Evolutionary conservation across 2,113 vertebrate species (phyloP).

Genomic region (Daboia siamensis): DNA sequence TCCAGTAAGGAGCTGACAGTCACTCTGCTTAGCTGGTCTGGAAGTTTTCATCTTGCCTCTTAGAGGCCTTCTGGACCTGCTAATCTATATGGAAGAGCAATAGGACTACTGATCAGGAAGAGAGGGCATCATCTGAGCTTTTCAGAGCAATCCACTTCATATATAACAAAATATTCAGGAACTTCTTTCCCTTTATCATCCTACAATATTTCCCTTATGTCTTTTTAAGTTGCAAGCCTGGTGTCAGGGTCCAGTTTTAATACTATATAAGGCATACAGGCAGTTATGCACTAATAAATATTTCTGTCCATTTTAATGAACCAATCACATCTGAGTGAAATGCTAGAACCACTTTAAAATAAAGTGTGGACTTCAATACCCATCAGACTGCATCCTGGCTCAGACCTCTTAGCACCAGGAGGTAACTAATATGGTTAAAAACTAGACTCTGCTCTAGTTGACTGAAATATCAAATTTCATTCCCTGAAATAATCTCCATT

Average conservation of each 20-base stretch:
- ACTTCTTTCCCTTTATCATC: background rate
- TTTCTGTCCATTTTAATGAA: background rate
- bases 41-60: background rate
- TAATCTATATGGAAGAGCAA: background rate
- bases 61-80: background rate
- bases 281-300: background rate
- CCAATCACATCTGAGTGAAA: background rate
- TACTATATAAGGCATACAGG: background rate
- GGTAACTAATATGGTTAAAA: conserved; percentile 9
- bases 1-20: background rate
- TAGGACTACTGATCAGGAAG: background rate
- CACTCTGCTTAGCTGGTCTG: background rate
- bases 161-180: background rate
- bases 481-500: background rate
- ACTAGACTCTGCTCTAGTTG: background rate
- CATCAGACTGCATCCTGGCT: background rate
- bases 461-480: background rate
- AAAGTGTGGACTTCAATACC: background rate
- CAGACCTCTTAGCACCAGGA: background rate
- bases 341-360: background rate
- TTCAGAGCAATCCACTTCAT: background rate
- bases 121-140: background rate
- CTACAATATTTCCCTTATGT: background rate
- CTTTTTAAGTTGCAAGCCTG: background rate
- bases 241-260: background rate